Percentiles rank a stretch among this genome's conserved stretches.
phyloP scores from a whole-genome alignment of 1,140 invertebrate genomes.

The Pseudomyrmex dendroicus region DNA sequence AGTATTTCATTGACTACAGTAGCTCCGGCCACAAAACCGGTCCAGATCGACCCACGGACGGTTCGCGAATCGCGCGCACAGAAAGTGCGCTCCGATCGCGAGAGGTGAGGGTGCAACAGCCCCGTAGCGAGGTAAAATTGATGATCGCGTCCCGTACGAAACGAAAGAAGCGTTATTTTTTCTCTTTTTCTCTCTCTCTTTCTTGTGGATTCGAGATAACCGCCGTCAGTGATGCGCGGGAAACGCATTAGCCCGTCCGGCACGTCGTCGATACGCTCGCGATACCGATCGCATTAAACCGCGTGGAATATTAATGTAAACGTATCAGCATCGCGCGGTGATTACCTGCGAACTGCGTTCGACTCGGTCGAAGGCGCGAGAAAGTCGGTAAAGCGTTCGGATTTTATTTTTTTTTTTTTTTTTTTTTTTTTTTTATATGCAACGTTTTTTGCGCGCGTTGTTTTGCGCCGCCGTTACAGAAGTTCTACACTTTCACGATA shows the following conservation, averaged over 20 bases:
- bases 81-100: constrained; percentile 11
- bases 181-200: not conserved
- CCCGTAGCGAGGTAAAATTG: constrained; percentile 23
- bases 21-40: constrained; percentile 75
- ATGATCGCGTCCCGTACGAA: constrained; percentile 15
- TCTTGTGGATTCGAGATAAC: constrained; percentile 11
- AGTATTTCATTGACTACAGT: constrained; percentile 81
- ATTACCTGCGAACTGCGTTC: constrained; percentile 37
- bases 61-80: not conserved
- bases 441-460: constrained; percentile 19
- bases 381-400: constrained; percentile 43
- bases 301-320: constrained; percentile 46
- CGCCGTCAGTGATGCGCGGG: constrained; percentile 14
- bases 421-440: constrained; percentile 10
- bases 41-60: constrained; percentile 62
- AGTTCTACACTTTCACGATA: constrained; percentile 48
- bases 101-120: constrained; percentile 1
- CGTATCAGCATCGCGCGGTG: constrained; percentile 14
- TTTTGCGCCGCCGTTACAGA: constrained; percentile 25
- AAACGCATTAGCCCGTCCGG: constrained; percentile 16
- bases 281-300: constrained; percentile 30
- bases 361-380: constrained; percentile 27
- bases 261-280: not conserved
- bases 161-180: not conserved
- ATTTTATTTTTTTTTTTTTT: constrained; percentile 40